Percentiles rank a stretch among this genome's conserved stretches.
These are phyloP conservation scores for Leptodirus hochenwartii DNA, from an alignment of 2,888 invertebrate species.

Conservation along the genomic window DNA sequence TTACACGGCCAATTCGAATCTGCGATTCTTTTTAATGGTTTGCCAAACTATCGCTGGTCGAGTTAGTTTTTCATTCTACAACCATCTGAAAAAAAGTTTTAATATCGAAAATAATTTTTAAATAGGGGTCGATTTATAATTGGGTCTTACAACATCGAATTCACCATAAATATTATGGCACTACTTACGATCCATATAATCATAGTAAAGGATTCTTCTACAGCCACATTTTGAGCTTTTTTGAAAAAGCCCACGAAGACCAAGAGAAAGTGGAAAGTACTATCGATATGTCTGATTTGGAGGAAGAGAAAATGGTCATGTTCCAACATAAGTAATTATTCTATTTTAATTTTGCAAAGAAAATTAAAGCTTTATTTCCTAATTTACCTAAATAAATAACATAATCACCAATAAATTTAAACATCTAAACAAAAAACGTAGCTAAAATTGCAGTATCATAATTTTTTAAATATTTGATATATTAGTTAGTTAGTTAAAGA, in stretches of 20 bases:
- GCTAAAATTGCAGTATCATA: too few relatives aligned
- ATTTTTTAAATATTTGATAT: background rate
- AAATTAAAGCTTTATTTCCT: conserved; percentile 2
- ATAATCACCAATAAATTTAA: background rate
- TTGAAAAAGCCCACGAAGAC: conserved; percentile 43
- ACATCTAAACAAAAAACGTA: too few relatives aligned
- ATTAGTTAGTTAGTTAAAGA: too few relatives aligned
- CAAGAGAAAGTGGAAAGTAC: conserved; percentile 39
- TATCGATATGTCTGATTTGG: conserved; percentile 66
- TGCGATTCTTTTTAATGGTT: conserved; percentile 60
- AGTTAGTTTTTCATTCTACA: conserved; percentile 33
- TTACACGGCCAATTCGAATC: conserved; percentile 54
- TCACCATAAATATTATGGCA: conserved; percentile 62
- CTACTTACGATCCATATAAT: conserved; percentile 65
- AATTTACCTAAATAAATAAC: background rate
- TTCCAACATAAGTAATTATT: conserved; percentile 57
- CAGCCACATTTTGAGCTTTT: conserved; percentile 58
- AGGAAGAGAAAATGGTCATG: conserved; percentile 57
- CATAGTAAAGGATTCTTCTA: conserved; percentile 62
- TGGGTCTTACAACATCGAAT: conserved; percentile 71
- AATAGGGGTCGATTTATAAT: conserved; percentile 62
- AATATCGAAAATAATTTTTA: conserved; percentile 11
- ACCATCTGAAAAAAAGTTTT: background rate
- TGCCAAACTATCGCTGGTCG: conserved; percentile 77
- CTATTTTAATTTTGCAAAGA: conserved; percentile 3